Percentiles rank a stretch among this genome's conserved stretches.
These are phyloP conservation scores for Chromis chromis DNA, from an alignment of 2,797 vertebrate genomes.

Conservation along the genomic window DNA sequence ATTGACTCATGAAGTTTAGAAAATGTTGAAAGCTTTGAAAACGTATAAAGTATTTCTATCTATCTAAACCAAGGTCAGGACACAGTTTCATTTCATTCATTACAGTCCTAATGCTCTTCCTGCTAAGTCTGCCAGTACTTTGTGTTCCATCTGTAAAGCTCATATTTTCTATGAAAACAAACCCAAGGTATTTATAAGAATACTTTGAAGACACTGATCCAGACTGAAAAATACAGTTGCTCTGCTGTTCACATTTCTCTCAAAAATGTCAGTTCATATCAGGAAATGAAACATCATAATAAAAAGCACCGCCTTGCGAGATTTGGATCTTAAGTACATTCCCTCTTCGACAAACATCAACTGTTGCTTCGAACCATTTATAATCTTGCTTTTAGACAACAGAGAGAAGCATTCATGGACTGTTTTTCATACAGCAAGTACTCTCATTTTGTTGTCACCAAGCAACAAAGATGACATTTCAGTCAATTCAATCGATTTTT, in stretches of 20 bases:
- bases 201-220: neutral
- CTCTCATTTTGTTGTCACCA: neutral
- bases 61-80: neutral
- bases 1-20: neutral
- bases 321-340: neutral
- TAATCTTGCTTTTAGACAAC: neutral
- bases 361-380: too few species aligned
- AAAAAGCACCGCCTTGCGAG: too few species aligned
- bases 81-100: neutral
- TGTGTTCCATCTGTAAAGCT: neutral
- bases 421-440: neutral
- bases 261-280: neutral
- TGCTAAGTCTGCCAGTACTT: neutral
- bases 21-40: neutral
- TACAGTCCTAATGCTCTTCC: neutral
- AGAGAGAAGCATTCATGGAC: neutral
- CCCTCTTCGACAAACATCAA: neutral
- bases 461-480: conserved; percentile 18
- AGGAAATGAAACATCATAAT: neutral
- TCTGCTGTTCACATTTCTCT: neutral
- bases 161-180: neutral
- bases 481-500: neutral
- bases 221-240: neutral
- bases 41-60: too few species aligned
- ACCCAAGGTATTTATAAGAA: too few species aligned